Evolutionary conservation across 2,888 invertebrate species (phyloP), one percentile per base, ranked within the genome.

Genomic region (Brachypalpus laphriformis): DNA sequence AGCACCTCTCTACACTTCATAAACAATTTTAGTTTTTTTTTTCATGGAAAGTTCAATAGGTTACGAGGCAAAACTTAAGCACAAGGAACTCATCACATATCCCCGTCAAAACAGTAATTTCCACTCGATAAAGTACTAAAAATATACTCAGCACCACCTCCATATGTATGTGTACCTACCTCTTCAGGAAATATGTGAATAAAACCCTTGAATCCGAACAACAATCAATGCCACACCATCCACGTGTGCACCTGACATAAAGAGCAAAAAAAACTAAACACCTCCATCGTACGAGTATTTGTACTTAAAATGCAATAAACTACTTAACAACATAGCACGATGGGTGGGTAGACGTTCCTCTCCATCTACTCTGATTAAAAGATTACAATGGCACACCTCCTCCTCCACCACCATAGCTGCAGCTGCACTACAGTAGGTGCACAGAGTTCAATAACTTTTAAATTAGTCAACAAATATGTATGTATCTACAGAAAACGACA

Each of bases 371-470:
- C 25, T 18, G 74, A 49, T 74, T 54, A 49, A 71, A 71, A 45
- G 37, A 20, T 34, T 9, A 49, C 31, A 28, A 34, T 28, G 40
- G 61, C 51, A 54, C 72, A 72, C 72, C 61, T 63, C 9, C 20
- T 22, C 56, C 28, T 20, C 40, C 22, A 37, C 37, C 40, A 3
- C 14, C 34, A 9, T 1, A 1, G 1, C 34, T 11, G 2, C 8
- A n/a, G n/a, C n/a, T n/a, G n/a, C n/a, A n/a, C 8, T 37, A 11
- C 9, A 9, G 5, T 6, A 11, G 18, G 11, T 18, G 3, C 18
- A 40, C 14, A 14, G 68, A 63, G 82, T 83, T 83, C 82, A 83
- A 83, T 74, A 74, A 80, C 80, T 74, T 63, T 80, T 83, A 80
- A 80, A 83, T 83, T 83, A 83, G 66, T 56, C 72, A 56, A 63